A percentile compares a stretch with the other conserved stretches of the same genome.
Conservation (phyloP, 92 coral and sea anemone genomes). For the Parazoanthus swiftii region DNA sequence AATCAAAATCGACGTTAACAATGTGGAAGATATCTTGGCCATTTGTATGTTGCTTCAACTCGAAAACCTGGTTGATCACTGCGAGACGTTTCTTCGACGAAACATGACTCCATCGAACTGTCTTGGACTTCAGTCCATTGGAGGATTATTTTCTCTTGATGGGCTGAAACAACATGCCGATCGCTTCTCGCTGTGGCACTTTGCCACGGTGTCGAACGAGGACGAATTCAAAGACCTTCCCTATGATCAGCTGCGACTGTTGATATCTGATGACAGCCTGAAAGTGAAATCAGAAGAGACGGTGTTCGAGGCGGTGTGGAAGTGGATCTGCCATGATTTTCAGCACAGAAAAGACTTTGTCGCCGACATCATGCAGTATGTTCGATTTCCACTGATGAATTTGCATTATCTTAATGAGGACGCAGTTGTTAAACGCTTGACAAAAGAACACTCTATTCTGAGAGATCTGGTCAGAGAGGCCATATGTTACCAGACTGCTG, state of each 20-base stretch:
- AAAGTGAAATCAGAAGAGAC: slow-evolving; percentile 94
- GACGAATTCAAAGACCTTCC: slow-evolving; percentile 89
- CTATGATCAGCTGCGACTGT: slow-evolving; percentile 68
- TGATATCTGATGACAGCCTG: slow-evolving; percentile 83
- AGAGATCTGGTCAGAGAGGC: slow-evolving; percentile 93
- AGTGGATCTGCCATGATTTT: slow-evolving; percentile 91
- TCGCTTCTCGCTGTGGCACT: slow-evolving; percentile 93
- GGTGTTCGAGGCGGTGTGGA: slow-evolving; percentile 94
- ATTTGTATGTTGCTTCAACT: slow-evolving; percentile 84
- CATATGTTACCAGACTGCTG: slow-evolving; percentile 73
- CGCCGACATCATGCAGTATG: slow-evolving; percentile 89
- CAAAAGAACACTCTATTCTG: slow-evolving; percentile 77
- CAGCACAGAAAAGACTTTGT: slow-evolving; percentile 65
- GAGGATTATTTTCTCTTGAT: slow-evolving; percentile 78
- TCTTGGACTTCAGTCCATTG: slow-evolving; percentile 86
- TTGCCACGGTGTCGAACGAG: slow-evolving; percentile 88
- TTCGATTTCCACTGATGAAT: slow-evolving; percentile 93
- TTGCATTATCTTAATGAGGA: slow-evolving; percentile 75
- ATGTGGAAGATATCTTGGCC: slow-evolving; percentile 88
- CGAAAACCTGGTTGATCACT: slow-evolving; percentile 83
- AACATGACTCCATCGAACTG: slow-evolving; percentile 95
- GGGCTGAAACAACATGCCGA: slow-evolving; percentile 86
- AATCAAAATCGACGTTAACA: slow-evolving; percentile 75
- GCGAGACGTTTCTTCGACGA: slow-evolving; percentile 96
- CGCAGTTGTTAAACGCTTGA: slow-evolving; percentile 62